These are phyloP conservation scores for Atherix ibis DNA, from an alignment of 2,888 invertebrate genomes.

Conservation along the genomic window DNA sequence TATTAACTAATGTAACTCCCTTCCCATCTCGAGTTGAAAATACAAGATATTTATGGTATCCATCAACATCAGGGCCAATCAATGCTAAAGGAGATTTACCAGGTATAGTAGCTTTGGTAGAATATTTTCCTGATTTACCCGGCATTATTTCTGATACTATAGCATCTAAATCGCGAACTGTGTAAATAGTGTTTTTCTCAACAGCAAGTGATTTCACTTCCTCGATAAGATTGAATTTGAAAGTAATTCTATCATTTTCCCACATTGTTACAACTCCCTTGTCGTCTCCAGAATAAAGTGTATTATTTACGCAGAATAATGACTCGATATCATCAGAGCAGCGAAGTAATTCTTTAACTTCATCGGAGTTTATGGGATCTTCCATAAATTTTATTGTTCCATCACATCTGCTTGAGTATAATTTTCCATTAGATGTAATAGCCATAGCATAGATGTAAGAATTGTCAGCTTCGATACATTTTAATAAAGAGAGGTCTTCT, in stretches of 20 bases:
- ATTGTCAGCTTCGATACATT: conserved; percentile 25
- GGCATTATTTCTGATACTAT: conserved; percentile 23
- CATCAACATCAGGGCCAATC: conserved; percentile 22
- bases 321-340: conserved; percentile 28
- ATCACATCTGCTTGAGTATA: conserved; percentile 31
- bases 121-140: conserved; percentile 28
- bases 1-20: conserved; percentile 18
- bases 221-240: conserved; percentile 30
- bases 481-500: too few species aligned
- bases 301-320: conserved; percentile 22
- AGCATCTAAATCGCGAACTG: conserved; percentile 28
- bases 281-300: conserved; percentile 29
- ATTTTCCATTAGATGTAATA: conserved; percentile 24
- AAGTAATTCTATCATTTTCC: conserved; percentile 28
- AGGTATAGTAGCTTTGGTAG: conserved; percentile 25
- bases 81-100: conserved; percentile 28
- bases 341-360: conserved; percentile 21
- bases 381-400: conserved; percentile 26
- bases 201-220: conserved; percentile 29
- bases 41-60: conserved; percentile 21
- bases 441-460: conserved; percentile 28
- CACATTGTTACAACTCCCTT: conserved; percentile 31
- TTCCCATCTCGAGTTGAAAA: conserved; percentile 27
- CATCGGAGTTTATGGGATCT: conserved; percentile 21
- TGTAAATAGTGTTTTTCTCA: conserved; percentile 25